These are phyloP conservation scores for Lagorchestes hirsutus DNA, from an alignment of 2,797 vertebrate genomes.

Conservation along the genomic window DNA sequence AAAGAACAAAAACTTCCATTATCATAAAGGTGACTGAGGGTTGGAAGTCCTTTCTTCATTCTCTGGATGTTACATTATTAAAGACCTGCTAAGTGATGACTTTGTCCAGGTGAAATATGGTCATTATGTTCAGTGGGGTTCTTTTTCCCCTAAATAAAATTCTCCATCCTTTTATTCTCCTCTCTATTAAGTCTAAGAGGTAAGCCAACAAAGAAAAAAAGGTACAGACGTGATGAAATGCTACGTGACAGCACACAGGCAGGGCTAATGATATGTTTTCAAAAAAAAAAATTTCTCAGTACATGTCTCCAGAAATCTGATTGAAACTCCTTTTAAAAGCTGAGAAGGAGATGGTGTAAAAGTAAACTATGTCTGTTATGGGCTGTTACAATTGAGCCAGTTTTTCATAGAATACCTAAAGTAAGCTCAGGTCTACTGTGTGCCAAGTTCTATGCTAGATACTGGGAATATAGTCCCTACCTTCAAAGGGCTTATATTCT, in stretches of 20 bases:
- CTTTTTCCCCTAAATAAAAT: conserved; percentile 65
- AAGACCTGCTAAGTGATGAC: conserved; percentile 74
- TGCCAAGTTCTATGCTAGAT: conserved; percentile 25
- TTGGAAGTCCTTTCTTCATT: conserved; percentile 72
- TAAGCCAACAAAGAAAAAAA: conserved; percentile 65
- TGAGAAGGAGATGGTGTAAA: conserved; percentile 16
- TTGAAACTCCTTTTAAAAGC: conserved; percentile 53
- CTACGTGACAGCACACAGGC: conserved; percentile 48
- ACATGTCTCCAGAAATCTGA: conserved; percentile 57
- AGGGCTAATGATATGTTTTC: conserved; percentile 73
- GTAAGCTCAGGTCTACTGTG: neutral
- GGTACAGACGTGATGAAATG: conserved; percentile 58
- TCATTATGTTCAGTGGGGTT: conserved; percentile 63
- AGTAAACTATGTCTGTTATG: conserved; percentile 54
- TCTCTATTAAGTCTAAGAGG: conserved; percentile 71
- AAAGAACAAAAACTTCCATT: conserved; percentile 71
- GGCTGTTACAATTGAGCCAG: conserved; percentile 1
- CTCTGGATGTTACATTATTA: conserved; percentile 75
- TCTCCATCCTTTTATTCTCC: conserved; percentile 75
- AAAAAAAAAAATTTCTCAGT: conserved; percentile 65
- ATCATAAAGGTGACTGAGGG: conserved; percentile 72
- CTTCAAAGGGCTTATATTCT: neutral
- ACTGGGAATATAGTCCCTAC: neutral
- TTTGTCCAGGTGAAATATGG: conserved; percentile 71
- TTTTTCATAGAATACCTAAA: conserved; percentile 40